Evolutionary conservation across 2,113 vertebrate genomes (phyloP), one percentile per base, ranked within the genome.

Genomic region (Spea multiplicata): DNA sequence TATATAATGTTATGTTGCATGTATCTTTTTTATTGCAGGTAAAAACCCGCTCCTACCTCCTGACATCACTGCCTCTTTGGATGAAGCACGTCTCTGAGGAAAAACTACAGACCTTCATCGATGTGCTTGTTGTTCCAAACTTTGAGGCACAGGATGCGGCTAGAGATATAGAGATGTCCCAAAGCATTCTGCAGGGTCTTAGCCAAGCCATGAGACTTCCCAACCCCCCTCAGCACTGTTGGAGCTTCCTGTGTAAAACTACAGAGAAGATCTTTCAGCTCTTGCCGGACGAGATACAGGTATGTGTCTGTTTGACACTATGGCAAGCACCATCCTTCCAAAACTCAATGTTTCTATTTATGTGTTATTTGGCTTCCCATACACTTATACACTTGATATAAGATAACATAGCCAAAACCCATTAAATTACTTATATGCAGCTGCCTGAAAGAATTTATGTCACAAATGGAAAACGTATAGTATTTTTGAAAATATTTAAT

Each of bases 1-100:
- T 30, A 30, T 30, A 30, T 30, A 30, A 30, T 30, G 30, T 30
- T 8, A 69, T 17, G 46, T 13, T 13, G 9, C 46, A 48, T 44
- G 4, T 6, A 66, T 78, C 5, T 81, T 87, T 86, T 82, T 8
- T 3, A 83, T 80, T 89, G 68, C 84, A 99, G 97, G 9, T 81
- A 5, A 89, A 86, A 82, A 93, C 91, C 0, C 90, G 91, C 78
- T 90, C 90, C 64, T 90, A 93, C 77, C 93, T 99, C 75, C 91
- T 94, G 9, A 82, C 76, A 0, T 93, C 87, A 4, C 66, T 94
- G 10, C 84, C 93, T 12, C 50, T 83, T 7, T 99, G 97, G 97
- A 94, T 98, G 93, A 97, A 95, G 81, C 91, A 98, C 0, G 87
- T 98, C 8, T 86, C 95, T 0, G 95, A 95, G 52, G 96, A 99